Percentiles rank a stretch among this genome's conserved stretches.
phyloP scores from a whole-genome alignment of 1,140 invertebrate species.

The Drosophila tani region DNA sequence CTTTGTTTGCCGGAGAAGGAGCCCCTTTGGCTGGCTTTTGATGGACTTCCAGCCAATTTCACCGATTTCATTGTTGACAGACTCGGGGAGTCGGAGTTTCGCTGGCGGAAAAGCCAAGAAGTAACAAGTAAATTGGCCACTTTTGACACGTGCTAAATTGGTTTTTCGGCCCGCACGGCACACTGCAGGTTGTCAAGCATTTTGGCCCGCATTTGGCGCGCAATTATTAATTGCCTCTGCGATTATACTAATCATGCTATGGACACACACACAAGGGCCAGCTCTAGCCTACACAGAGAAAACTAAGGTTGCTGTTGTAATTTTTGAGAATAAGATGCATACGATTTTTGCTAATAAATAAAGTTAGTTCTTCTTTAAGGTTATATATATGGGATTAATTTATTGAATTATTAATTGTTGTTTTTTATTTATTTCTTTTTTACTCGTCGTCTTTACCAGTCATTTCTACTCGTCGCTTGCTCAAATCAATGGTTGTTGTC shows the following conservation, averaged over 20 bases:
- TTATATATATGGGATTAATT: no score
- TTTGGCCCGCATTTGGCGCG: slow-evolving; percentile 32
- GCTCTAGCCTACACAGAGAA: background rate
- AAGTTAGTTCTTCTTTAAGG: no score
- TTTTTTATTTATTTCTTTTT: no score
- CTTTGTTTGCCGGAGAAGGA: slow-evolving; percentile 38
- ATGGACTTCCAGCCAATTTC: slow-evolving; percentile 75
- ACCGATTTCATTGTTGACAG: slow-evolving; percentile 75
- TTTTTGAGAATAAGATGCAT: no score
- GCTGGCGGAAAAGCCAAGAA: slow-evolving; percentile 17
- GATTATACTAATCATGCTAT: slow-evolving; percentile 45
- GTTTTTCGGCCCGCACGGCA: slow-evolving; percentile 39
- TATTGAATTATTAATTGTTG: no score
- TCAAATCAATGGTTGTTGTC: no score
- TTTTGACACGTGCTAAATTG: slow-evolving; percentile 75
- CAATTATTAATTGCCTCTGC: slow-evolving; percentile 41
- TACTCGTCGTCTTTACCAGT: no score
- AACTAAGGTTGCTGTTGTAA: background rate
- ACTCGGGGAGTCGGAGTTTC: slow-evolving; percentile 23
- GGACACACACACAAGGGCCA: background rate
- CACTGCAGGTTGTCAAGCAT: slow-evolving; percentile 39
- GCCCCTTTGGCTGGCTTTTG: slow-evolving; percentile 38
- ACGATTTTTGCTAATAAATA: no score
- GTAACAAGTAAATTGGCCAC: slow-evolving; percentile 70
- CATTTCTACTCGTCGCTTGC: no score